Evolutionary conservation across 2,888 invertebrate species (phyloP).

Genomic region (Thera obeliscata): DNA sequence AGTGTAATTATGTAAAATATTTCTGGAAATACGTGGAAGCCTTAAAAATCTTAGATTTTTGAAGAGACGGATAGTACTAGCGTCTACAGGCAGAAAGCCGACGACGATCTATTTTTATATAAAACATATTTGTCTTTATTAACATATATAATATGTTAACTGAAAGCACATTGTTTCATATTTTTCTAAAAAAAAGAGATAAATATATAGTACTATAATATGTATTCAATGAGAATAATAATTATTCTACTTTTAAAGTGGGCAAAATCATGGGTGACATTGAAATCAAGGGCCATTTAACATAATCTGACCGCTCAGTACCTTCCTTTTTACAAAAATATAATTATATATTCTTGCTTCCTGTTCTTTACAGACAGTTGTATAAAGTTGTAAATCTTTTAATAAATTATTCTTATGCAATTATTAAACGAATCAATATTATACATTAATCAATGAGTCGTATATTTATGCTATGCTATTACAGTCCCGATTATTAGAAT

Average conservation of each 20-base stretch:
- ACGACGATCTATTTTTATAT: slow-evolving; percentile 83
- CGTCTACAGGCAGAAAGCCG: slow-evolving; percentile 72
- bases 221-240: slow-evolving; percentile 70
- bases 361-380: background rate
- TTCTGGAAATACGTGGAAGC: slow-evolving; percentile 79
- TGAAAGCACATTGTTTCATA: slow-evolving; percentile 83
- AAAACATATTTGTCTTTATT: slow-evolving; percentile 83
- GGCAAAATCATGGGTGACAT: slow-evolving; percentile 65
- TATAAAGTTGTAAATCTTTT: background rate
- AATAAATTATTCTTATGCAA: slow-evolving; percentile 40
- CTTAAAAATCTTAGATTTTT: slow-evolving; percentile 84
- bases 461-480: background rate
- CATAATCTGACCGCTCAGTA: slow-evolving; percentile 6
- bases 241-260: slow-evolving; percentile 70
- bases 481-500: background rate
- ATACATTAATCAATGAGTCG: background rate
- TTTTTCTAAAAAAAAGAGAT: slow-evolving; percentile 80
- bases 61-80: slow-evolving; percentile 77
- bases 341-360: background rate
- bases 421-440: slow-evolving; percentile 8
- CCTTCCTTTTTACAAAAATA: background rate
- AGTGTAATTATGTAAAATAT: slow-evolving; percentile 78
- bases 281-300: slow-evolving; percentile 54
- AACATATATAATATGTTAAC: slow-evolving; percentile 84
- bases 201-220: slow-evolving; percentile 61